Percentiles rank a stretch among this genome's conserved stretches.
These are phyloP conservation scores for Felis catus DNA, from an alignment of 2,113 vertebrate species.

Conservation along the genomic window F.catus_Fca126_mat1.0 CM031412.1:141922001-141922500, in stretches of 20 bases:
- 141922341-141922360: neutral
- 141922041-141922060: constrained; percentile 40
- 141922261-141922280: neutral
- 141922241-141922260: constrained; percentile 18
- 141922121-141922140: constrained; percentile 19
- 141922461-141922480: neutral
- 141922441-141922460: neutral
- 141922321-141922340: neutral
- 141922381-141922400: neutral
- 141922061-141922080: constrained; percentile 50
- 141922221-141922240: constrained; percentile 23
- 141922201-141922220: constrained; percentile 37
- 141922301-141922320: constrained; percentile 29
- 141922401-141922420: neutral
- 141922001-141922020: neutral
- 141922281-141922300: neutral
- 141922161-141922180: constrained; percentile 12
- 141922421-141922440: constrained; percentile 25
- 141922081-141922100: constrained; percentile 2
- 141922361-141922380: neutral
- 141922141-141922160: constrained; percentile 16
- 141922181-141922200: constrained; percentile 38
- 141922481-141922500: neutral
- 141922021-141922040: constrained; percentile 48
- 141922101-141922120: constrained; percentile 32